Conservation (phyloP, 2,113 vertebrate genomes). For the Suricata suricatta region DNA sequence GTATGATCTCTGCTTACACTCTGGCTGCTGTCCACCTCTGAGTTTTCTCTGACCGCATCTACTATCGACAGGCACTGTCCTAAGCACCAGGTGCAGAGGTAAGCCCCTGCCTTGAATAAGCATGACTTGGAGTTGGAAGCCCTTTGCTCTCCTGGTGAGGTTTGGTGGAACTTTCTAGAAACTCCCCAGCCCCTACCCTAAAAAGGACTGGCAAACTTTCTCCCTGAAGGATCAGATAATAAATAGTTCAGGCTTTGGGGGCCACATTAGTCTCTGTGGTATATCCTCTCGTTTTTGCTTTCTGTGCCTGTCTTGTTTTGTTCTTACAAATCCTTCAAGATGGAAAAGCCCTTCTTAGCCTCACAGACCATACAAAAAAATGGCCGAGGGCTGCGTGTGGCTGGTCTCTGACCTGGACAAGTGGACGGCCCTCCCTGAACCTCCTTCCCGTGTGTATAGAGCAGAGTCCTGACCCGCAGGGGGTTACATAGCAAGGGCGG, state of each 20-base stretch:
- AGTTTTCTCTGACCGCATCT: not conserved
- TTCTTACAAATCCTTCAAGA: not conserved
- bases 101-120: not conserved
- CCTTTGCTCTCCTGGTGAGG: accelerated
- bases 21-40: not conserved
- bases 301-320: not conserved
- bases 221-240: not conserved
- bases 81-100: accelerated
- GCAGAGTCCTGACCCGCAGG: not conserved
- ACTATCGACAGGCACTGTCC: accelerated
- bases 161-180: not conserved
- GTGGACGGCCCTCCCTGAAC: not conserved
- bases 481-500: not conserved
- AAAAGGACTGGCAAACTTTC: not conserved
- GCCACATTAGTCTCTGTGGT: not conserved
- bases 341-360: not conserved
- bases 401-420: accelerated
- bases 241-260: not conserved
- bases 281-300: not conserved
- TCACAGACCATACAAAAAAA: not conserved
- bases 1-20: too few relatives aligned
- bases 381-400: not conserved
- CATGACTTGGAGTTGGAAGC: too few relatives aligned
- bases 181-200: not conserved
- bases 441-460: accelerated